Percentiles rank a stretch among this genome's conserved stretches.
Evolutionary conservation across 2,888 invertebrate genomes (phyloP).

Genomic region (Boloria euphrosyne): DNA sequence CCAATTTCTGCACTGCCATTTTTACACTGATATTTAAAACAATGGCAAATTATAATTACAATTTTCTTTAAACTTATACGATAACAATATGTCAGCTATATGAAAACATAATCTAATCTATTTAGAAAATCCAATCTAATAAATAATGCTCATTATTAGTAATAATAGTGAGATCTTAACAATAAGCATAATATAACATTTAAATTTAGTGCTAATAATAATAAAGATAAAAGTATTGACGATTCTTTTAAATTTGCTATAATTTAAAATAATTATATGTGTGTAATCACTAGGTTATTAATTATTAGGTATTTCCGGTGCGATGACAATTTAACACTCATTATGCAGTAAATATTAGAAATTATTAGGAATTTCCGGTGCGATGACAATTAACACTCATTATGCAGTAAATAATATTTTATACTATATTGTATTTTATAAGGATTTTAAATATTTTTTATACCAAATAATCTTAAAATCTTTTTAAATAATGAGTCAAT

Average conservation of each 20-base stretch:
- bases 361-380: constrained; percentile 1
- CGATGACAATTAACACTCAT: constrained; percentile 2
- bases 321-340: not conserved
- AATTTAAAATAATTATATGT: not conserved
- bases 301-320: constrained; percentile 5
- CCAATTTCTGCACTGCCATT: too few species aligned
- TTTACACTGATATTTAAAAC: too few species aligned
- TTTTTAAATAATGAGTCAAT: constrained; percentile 17
- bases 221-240: constrained; percentile 28
- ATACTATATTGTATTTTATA: not conserved
- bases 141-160: not conserved
- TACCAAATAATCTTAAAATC: constrained; percentile 6
- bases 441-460: not conserved
- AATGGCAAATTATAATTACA: too few species aligned
- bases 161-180: constrained; percentile 23
- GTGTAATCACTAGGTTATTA: not conserved
- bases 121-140: too few species aligned
- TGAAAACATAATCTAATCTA: too few species aligned
- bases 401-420: not conserved
- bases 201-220: constrained; percentile 31
- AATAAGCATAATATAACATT: constrained; percentile 23
- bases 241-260: not conserved
- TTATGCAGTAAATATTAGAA: too few species aligned
- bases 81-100: too few species aligned
- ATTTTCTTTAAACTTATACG: too few species aligned